These are phyloP conservation scores for Bos javanicus DNA, from an alignment of 2,113 vertebrate species.

Conservation along the genomic window DNA sequence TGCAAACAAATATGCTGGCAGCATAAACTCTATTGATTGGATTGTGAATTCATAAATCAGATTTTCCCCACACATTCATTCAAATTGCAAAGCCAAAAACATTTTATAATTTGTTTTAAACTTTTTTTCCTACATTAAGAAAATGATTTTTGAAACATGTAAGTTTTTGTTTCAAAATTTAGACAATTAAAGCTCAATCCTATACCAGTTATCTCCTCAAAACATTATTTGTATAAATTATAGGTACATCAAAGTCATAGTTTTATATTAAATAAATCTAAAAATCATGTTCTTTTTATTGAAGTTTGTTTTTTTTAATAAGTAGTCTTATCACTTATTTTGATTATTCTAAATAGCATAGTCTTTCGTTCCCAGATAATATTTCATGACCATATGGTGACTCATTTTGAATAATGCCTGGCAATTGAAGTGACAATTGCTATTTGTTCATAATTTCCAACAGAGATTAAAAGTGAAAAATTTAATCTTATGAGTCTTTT, in stretches of 20 bases:
- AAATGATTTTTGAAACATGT: background rate
- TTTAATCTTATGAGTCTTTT: background rate
- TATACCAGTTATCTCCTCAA: background rate
- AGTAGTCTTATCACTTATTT: background rate
- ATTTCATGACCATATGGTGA: background rate
- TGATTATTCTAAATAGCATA: background rate
- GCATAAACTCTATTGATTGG: conserved; percentile 21
- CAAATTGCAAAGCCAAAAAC: background rate
- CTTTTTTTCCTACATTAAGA: background rate
- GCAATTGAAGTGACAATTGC: conserved; percentile 1
- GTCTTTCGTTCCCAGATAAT: conserved; percentile 2
- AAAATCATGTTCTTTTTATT: background rate
- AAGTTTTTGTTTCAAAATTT: background rate
- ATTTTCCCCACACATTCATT: background rate
- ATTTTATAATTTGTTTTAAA: background rate
- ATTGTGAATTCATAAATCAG: conserved; percentile 17
- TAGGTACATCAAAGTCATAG: background rate
- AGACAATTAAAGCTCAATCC: background rate
- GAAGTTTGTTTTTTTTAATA: background rate
- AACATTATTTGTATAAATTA: background rate
- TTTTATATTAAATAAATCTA: conserved; percentile 23
- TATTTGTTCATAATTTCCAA: conserved; percentile 12
- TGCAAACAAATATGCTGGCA: conserved; percentile 20
- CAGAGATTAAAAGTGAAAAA: background rate
- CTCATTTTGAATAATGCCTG: conserved; percentile 29